Conservation (phyloP, 2,113 vertebrate species). For the Saguinus imperator region DNA sequence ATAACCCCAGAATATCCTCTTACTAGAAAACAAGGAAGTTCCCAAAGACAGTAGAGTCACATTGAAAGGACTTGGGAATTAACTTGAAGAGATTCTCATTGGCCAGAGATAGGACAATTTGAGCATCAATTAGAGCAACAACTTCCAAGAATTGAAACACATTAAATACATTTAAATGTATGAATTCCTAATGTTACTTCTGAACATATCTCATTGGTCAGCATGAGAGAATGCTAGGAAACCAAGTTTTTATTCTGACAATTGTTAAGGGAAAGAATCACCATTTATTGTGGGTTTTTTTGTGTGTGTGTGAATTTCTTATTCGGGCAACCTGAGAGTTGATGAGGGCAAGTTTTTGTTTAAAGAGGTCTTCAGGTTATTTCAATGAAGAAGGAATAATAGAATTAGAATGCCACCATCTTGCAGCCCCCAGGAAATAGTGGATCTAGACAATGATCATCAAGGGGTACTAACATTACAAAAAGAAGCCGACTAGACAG, state of each 20-base stretch:
- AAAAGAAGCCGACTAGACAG: neutral
- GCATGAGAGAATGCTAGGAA: neutral
- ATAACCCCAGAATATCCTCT: neutral
- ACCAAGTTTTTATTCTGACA: neutral
- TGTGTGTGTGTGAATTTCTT: neutral
- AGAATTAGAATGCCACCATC: neutral
- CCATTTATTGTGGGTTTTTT: neutral
- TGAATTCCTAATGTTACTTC: neutral
- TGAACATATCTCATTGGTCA: neutral
- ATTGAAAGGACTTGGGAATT: neutral
- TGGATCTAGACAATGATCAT: neutral
- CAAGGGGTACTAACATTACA: neutral
- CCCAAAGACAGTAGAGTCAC: neutral
- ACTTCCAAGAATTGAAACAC: neutral
- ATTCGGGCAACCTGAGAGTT: neutral
- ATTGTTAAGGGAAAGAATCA: neutral
- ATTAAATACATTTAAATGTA: neutral
- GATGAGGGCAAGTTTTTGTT: slow-evolving; percentile 12
- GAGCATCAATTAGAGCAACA: neutral
- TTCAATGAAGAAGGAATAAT: neutral
- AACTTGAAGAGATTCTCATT: neutral
- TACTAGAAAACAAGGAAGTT: neutral
- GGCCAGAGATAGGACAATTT: neutral
- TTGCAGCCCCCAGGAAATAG: neutral
- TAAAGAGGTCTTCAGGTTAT: neutral